phyloP scores from a whole-genome alignment of 2,888 invertebrate species.

The Steinernema scapterisci region DNA sequence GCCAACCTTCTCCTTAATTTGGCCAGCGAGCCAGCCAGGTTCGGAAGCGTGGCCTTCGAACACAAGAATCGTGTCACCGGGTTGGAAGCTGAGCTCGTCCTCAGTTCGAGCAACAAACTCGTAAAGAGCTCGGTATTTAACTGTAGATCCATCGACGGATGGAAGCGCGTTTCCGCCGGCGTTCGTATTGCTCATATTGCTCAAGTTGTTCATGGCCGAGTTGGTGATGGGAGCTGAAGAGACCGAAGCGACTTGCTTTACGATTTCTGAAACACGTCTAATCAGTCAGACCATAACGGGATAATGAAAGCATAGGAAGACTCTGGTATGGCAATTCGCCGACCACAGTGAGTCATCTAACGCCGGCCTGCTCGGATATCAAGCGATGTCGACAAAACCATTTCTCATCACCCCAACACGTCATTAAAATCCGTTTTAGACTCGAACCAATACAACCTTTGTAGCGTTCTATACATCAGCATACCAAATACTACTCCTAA shows the following conservation, averaged over 20 bases:
- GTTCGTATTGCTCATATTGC: constrained; percentile 68
- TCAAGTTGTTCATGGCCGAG: not conserved
- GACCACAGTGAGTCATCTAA: too few species aligned
- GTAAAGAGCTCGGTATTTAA: constrained; percentile 85
- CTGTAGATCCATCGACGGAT: constrained; percentile 41
- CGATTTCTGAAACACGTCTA: not conserved
- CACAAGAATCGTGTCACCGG: constrained; percentile 87
- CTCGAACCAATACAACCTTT: too few species aligned
- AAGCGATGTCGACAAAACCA: too few species aligned
- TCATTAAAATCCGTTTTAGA: too few species aligned
- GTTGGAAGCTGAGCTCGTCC: constrained; percentile 89
- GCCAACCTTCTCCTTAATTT: constrained; percentile 80
- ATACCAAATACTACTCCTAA: too few species aligned
- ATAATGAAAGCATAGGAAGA: too few species aligned
- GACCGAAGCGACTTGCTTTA: not conserved
- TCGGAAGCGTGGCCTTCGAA: constrained; percentile 81
- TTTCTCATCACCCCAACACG: too few species aligned
- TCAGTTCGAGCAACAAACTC: constrained; percentile 88
- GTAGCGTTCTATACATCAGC: too few species aligned
- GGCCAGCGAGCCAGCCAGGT: constrained; percentile 95
- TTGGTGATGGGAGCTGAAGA: not conserved
- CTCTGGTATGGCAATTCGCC: too few species aligned
- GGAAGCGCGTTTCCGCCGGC: constrained; percentile 68
- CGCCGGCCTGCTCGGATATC: too few species aligned
- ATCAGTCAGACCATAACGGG: too few species aligned